Evolutionary conservation across 2,797 vertebrate species (phyloP).

Genomic region (Rhynchonycteris naso): DNA sequence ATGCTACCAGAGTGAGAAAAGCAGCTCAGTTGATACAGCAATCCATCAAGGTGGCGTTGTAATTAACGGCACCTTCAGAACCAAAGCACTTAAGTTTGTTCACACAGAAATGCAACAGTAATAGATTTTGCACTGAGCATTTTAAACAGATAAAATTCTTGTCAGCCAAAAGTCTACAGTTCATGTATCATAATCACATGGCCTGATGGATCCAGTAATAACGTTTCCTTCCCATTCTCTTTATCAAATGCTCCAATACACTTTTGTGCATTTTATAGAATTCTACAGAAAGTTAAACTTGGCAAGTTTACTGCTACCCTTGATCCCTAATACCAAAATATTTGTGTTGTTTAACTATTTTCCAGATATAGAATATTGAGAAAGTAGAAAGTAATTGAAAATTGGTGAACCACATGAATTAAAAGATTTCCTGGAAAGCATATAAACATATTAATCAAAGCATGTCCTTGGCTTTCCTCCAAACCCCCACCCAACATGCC

Average conservation of each 20-base stretch:
- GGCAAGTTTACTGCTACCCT: not conserved
- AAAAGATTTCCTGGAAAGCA: constrained; percentile 14
- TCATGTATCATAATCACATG: not conserved
- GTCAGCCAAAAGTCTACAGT: not conserved
- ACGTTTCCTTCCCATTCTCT: not conserved
- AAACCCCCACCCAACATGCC: not conserved
- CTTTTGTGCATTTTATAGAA: not conserved
- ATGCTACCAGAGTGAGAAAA: constrained; percentile 1
- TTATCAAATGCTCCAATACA: not conserved
- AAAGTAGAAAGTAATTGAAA: constrained; percentile 11
- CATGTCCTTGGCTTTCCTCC: not conserved
- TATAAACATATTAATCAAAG: constrained; percentile 28
- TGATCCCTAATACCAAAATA: not conserved
- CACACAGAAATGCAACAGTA: not conserved
- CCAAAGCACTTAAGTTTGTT: not conserved
- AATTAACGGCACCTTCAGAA: constrained; percentile 31
- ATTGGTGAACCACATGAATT: not conserved
- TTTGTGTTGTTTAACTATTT: not conserved
- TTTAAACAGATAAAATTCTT: constrained; percentile 18
- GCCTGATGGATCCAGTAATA: not conserved
- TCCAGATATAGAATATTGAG: not conserved
- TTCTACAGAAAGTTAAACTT: not conserved
- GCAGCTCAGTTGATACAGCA: not conserved
- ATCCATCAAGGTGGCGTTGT: not conserved
- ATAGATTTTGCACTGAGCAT: not conserved